Conservation (phyloP, 2,888 invertebrate species). For the Callinectes sapidus region DNA sequence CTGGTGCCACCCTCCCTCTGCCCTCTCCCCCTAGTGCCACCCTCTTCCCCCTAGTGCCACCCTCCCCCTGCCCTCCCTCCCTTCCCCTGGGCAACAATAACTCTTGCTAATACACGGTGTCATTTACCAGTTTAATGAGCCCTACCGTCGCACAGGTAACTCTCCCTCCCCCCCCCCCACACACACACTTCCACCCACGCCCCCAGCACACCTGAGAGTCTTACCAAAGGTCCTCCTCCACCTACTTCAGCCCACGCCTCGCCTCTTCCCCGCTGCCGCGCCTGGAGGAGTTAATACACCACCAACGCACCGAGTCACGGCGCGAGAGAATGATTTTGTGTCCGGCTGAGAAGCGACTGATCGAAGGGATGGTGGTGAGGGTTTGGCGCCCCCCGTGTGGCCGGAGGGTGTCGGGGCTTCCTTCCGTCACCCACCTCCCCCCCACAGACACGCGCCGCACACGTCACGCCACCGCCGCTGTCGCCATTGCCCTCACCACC, state of each 20-base stretch:
- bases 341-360: neutral
- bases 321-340: conserved; percentile 24
- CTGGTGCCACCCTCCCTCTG: no score
- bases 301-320: neutral
- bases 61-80: neutral
- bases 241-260: neutral
- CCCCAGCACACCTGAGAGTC: neutral
- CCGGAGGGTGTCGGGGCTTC: conserved; percentile 13
- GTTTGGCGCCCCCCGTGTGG: neutral
- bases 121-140: neutral
- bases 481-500: neutral
- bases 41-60: no score
- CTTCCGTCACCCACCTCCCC: neutral
- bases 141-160: neutral
- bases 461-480: neutral
- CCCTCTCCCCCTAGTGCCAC: neutral
- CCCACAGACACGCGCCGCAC: neutral
- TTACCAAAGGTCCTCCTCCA: neutral
- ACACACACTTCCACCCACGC: neutral
- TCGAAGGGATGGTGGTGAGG: neutral
- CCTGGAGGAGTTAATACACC: neutral
- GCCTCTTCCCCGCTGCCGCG: neutral
- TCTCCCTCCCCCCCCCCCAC: neutral
- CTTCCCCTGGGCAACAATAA: neutral
- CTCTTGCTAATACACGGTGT: neutral